Evolutionary conservation across 2,113 vertebrate species (phyloP), one percentile per base, ranked within the genome.

Genomic region (Serinus canaria): DNA sequence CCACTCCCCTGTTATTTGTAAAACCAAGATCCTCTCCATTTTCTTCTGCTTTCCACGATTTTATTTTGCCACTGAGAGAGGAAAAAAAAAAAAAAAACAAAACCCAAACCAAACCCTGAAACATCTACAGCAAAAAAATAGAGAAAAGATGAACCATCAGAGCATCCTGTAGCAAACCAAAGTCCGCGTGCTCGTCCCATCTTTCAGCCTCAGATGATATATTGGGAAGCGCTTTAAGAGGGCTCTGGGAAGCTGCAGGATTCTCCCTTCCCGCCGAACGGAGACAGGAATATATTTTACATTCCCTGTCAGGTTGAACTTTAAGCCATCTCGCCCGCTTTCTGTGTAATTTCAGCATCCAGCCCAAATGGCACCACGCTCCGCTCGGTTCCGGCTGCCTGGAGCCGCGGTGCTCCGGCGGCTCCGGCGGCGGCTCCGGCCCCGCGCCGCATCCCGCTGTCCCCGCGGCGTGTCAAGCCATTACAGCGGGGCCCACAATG

Each of bases 381-480:
- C 83, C 46, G 97, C 98, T 98, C 96, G 92, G 97, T 97, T 98
- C 97, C 97, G 95, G 96, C 93, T 87, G 97, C 97, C 95, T 98
- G 96, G 98, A 97, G 96, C 96, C 96, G 77, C 60, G 97, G 96
- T 92, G 97, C 97, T 97, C 93, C 81, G 94, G 90, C 92, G 96
- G 92, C 95, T 96, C 89, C 24, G 93, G 96, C 91, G 95, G 95
- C 66, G 80, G 91, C 90, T 49, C 83, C 81, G 75, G 92, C 94
- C 87, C 94, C 62, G 86, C 87, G 89, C 89, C 55, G 47, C 60
- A 0, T 39, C 73, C 82, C 95, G 84, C 97, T 95, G 97, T 97
- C 98, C 94, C 97, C 96, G 93, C 98, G 95, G 97, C 98, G 96
- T 98, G 98, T 98, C 98, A 96, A 97, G 91, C 97, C 98, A 98